These are phyloP conservation scores for Dastarcus helophoroides DNA, from an alignment of 2,888 invertebrate genomes.

Conservation along the genomic window DNA sequence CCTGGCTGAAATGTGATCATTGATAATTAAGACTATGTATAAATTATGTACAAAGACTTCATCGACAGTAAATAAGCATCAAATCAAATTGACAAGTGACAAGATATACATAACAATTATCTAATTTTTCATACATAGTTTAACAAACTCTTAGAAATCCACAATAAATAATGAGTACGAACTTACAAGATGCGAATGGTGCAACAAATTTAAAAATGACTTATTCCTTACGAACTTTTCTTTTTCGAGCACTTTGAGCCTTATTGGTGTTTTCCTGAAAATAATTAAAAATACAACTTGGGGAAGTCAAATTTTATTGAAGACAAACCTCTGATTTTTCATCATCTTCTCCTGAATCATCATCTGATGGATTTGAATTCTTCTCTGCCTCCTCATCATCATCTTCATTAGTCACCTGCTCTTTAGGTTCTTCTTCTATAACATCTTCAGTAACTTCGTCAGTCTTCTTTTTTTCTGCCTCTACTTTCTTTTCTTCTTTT, in stretches of 20 bases:
- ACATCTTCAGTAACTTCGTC: conserved; percentile 49
- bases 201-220: not conserved
- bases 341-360: conserved; percentile 31
- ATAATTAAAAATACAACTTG: conserved; percentile 1
- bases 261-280: not conserved
- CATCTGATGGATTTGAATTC: no score
- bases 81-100: no score
- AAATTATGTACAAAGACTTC: no score
- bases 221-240: not conserved
- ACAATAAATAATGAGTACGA: no score
- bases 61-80: no score
- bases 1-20: no score
- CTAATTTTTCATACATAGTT: no score
- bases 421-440: conserved; percentile 26
- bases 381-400: conserved; percentile 24
- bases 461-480: conserved; percentile 56
- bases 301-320: conserved; percentile 22
- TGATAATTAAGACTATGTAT: no score
- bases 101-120: no score
- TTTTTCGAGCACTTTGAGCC: conserved; percentile 1
- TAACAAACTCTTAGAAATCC: no score
- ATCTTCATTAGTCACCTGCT: conserved; percentile 29
- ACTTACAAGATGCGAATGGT: conserved; percentile 1
- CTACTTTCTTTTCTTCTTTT: conserved; percentile 14
- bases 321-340: conserved; percentile 28